Evolutionary conservation across 1,140 invertebrate species (phyloP).

Genomic region (Lysiphlebus fabarum): DNA sequence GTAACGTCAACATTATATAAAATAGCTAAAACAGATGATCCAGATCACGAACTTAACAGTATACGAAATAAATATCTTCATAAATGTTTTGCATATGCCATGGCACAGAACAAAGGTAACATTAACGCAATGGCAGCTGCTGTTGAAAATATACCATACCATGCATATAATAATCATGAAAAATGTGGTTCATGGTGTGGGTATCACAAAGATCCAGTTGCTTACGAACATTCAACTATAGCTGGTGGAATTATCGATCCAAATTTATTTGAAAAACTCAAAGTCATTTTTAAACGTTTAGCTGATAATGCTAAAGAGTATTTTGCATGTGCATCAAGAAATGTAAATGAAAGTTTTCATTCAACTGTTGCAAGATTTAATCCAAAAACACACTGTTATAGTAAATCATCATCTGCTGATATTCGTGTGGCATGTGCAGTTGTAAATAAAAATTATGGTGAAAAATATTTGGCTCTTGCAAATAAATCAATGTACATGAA

Average conservation of each 20-base stretch:
- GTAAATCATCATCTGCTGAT: no score
- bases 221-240: slow-evolving; percentile 3
- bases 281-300: slow-evolving; percentile 13
- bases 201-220: slow-evolving; percentile 1
- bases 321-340: slow-evolving; percentile 21
- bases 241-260: slow-evolving; percentile 7
- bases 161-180: slow-evolving; percentile 3
- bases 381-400: no score
- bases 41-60: not conserved
- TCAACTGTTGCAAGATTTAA: not conserved
- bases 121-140: not conserved
- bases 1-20: slow-evolving; percentile 7
- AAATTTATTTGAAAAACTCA: not conserved
- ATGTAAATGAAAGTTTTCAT: slow-evolving; percentile 30
- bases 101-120: slow-evolving; percentile 6
- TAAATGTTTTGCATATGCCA: not conserved
- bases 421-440: no score
- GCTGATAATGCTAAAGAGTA: slow-evolving; percentile 19
- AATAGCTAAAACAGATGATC: not conserved
- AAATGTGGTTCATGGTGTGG: slow-evolving; percentile 11
- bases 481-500: no score
- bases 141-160: not conserved
- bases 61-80: not conserved
- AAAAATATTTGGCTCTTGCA: no score
- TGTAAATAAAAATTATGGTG: no score